Evolutionary conservation across 2,888 invertebrate species (phyloP).

Genomic region (Gonocerus acuteangulatus): DNA sequence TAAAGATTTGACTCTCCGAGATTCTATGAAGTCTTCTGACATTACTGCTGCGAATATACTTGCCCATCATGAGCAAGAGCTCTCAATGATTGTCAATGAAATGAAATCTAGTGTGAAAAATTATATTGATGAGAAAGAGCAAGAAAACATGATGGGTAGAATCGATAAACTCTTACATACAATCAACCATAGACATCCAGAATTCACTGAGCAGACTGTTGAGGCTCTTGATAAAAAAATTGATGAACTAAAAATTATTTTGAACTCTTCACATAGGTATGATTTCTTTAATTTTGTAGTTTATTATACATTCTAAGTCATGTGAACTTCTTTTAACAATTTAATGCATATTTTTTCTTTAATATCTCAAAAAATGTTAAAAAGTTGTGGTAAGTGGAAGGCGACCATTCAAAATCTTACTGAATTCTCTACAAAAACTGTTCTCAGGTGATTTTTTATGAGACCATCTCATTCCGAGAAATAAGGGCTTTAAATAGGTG

Average conservation of each 20-base stretch:
- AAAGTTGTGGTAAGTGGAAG: too few relatives aligned
- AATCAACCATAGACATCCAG: not conserved
- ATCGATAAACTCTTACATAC: slow-evolving; percentile 16
- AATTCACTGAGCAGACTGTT: not conserved
- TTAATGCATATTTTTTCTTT: too few relatives aligned
- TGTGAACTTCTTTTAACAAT: too few relatives aligned
- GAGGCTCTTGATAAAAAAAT: slow-evolving; percentile 2
- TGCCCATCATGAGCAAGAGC: slow-evolving; percentile 27
- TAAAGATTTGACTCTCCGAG: slow-evolving; percentile 4
- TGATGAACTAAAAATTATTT: slow-evolving; percentile 15
- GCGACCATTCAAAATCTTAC: too few relatives aligned
- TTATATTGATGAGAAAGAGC: not conserved
- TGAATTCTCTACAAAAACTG: too few relatives aligned
- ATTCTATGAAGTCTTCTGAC: slow-evolving; percentile 5
- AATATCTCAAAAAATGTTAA: too few relatives aligned
- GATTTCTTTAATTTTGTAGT: not conserved
- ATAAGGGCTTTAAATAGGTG: too few relatives aligned
- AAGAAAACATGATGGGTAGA: not conserved
- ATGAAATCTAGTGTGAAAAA: slow-evolving; percentile 18
- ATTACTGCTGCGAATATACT: slow-evolving; percentile 21
- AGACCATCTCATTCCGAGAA: too few relatives aligned
- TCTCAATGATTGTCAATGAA: slow-evolving; percentile 24
- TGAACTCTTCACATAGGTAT: slow-evolving; percentile 17
- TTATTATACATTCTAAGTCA: too few relatives aligned
- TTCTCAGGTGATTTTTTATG: too few relatives aligned